These are phyloP conservation scores for Microchirus variegatus DNA, from an alignment of 2,797 vertebrate genomes.

Conservation along the genomic window DNA sequence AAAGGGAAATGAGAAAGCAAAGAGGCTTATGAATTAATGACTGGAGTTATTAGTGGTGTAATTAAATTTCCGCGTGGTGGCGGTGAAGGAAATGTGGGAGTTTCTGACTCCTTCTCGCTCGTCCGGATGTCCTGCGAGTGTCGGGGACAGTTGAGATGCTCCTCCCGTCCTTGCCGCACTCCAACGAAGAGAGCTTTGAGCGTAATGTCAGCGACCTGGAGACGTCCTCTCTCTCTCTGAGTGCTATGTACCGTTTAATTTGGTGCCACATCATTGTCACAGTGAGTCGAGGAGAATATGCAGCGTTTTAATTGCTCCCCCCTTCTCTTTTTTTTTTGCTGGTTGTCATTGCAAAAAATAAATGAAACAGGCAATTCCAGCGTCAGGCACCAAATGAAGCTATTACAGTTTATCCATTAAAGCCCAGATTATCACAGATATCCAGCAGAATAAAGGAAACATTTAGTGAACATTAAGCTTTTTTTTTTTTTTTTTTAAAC, in stretches of 20 bases:
- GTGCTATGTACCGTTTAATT: conserved; percentile 68
- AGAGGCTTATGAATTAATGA: conserved; percentile 82
- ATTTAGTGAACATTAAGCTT: conserved; percentile 11
- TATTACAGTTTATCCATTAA: conserved; percentile 43
- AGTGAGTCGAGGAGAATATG: conserved; percentile 37
- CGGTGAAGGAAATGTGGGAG: conserved; percentile 36
- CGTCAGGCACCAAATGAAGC: conserved; percentile 39
- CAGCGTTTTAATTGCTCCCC: conserved; percentile 57
- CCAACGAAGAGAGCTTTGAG: conserved; percentile 25
- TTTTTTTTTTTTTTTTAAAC: too few species aligned
- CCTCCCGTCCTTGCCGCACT: neutral
- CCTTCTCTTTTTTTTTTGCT: conserved; percentile 27
- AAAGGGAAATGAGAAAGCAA: conserved; percentile 78
- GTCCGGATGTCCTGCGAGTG: conserved; percentile 69
- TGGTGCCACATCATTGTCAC: conserved; percentile 68
- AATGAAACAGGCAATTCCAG: conserved; percentile 31
- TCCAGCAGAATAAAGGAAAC: conserved; percentile 21
- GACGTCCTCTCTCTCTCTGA: conserved; percentile 32
- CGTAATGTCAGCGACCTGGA: conserved; percentile 51
- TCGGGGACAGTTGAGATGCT: conserved; percentile 68
- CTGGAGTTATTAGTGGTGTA: conserved; percentile 79
- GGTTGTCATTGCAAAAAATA: conserved; percentile 44
- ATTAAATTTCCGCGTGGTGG: conserved; percentile 75
- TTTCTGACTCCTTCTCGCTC: conserved; percentile 67
- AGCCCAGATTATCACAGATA: conserved; percentile 35